A percentile compares a stretch with the other conserved stretches of the same genome.
Conservation (phyloP, 2,888 invertebrate species). For the Apamea anceps region DNA sequence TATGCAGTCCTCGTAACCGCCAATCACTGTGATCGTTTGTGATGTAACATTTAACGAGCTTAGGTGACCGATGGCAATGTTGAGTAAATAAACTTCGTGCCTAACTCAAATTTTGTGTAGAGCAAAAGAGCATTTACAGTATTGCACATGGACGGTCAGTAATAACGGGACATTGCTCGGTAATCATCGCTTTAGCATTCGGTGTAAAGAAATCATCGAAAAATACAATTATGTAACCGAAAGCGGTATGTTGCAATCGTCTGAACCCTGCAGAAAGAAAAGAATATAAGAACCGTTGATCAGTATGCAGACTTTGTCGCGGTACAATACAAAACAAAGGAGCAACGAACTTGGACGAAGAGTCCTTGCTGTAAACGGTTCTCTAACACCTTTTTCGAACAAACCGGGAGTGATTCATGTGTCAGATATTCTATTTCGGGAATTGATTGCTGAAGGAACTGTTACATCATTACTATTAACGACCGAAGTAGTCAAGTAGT, state of each 20-base stretch:
- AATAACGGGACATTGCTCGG: conserved; percentile 43
- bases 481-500: conserved; percentile 44
- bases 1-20: conserved; percentile 76
- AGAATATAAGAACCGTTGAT: conserved; percentile 69
- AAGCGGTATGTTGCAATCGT: conserved; percentile 42
- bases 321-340: conserved; percentile 84
- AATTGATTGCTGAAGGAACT: conserved; percentile 58
- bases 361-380: conserved; percentile 82
- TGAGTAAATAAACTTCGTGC: conserved; percentile 64
- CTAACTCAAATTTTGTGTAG: conserved; percentile 41
- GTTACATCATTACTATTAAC: conserved; percentile 65
- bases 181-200: conserved; percentile 44
- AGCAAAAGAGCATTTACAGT: conserved; percentile 42
- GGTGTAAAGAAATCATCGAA: conserved; percentile 29
- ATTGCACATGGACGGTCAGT: conserved; percentile 34
- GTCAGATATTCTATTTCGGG: conserved; percentile 74
- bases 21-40: conserved; percentile 71
- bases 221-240: conserved; percentile 44
- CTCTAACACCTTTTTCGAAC: conserved; percentile 76
- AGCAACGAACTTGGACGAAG: conserved; percentile 87
- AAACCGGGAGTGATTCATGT: conserved; percentile 79
- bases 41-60: conserved; percentile 77
- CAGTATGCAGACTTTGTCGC: conserved; percentile 85
- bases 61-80: conserved; percentile 69
- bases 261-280: conserved; percentile 56